Evolutionary conservation across 1,140 invertebrate genomes (phyloP), one percentile per base, ranked within the genome.

Genomic region (Diuraphis noxia): DNA sequence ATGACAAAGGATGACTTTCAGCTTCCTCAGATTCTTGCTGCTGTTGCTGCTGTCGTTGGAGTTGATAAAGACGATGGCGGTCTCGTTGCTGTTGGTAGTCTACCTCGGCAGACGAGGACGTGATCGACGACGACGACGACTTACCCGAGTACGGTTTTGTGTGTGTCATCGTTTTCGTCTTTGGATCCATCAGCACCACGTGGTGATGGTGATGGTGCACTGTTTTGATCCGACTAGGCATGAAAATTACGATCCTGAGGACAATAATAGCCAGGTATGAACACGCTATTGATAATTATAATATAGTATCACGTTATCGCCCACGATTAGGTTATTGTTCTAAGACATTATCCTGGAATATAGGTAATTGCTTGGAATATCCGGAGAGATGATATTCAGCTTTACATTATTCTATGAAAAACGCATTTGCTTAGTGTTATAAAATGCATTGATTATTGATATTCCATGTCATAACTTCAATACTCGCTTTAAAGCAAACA

Each of bases 141-240:
- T 13, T 86, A 8, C 25, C 84, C n/a, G n/a, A 85, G 17, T 85
- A 34, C 3, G 43, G 84, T 40, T 43, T 82, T 25, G 49, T 17
- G 49, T 23, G 85, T 36, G 4, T 52, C 34, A 56, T 30, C 36
- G 23, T 52, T 25, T 38, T 87, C 21, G 21, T 87, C 21, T 87
- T 56, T 36, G 85, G 46, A 17, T 87, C 85, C 85, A 87, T 87
- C 34, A 87, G 49, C 6, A 87, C 46, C 36, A 87, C 85, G 85
- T 87, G 85, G 10, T 87, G 85, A 56, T 87, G 85, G 36, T 87
- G 85, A 2, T 87, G 85, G 36, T 87, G 85, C 8, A 87, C 13
- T 23, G 46, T 87, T 36, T 56, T 36, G 49, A 87, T 38, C 19
- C 85, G 34, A 1, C 36, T 34, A 23, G 85, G 85, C 49, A 87